Conservation (phyloP, 2,797 vertebrate species). For the Diceros bicornis region DNA sequence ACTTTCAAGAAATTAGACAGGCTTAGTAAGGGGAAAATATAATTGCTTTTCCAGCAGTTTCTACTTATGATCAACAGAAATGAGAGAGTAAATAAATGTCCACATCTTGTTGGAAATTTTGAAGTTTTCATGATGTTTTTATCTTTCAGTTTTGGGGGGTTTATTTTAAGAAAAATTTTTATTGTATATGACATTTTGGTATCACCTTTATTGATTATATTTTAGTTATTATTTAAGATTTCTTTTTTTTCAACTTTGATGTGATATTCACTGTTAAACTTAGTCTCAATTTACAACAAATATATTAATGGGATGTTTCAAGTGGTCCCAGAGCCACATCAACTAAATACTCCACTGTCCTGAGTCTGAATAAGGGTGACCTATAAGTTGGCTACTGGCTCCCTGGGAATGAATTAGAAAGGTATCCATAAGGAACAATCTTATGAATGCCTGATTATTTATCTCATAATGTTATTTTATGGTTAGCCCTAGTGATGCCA, state of each 20-base stretch:
- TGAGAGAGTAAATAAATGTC: neutral
- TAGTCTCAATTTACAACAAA: neutral
- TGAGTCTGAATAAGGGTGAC: neutral
- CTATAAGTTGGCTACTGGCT: neutral
- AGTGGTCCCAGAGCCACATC: neutral
- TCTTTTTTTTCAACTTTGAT: constrained; percentile 26
- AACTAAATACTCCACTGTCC: neutral
- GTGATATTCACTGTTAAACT: constrained; percentile 28
- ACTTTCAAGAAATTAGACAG: neutral
- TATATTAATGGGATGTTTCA: constrained; percentile 37
- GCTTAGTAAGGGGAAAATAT: constrained; percentile 21
- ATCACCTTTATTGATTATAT: neutral
- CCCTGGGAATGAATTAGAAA: neutral
- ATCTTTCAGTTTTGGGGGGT: neutral
- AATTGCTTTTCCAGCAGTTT: constrained; percentile 46
- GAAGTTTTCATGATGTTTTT: neutral
- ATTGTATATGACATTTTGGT: neutral
- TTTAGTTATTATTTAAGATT: neutral
- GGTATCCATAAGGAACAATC: neutral
- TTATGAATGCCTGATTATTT: neutral
- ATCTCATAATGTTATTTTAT: constrained; percentile 26
- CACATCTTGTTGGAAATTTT: neutral
- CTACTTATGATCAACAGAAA: neutral
- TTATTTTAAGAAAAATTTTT: constrained; percentile 8
- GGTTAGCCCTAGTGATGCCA: constrained; percentile 26